Base-by-base conservation (phyloP, 1,140 invertebrate species). In the Drosophila parvula region DNA sequence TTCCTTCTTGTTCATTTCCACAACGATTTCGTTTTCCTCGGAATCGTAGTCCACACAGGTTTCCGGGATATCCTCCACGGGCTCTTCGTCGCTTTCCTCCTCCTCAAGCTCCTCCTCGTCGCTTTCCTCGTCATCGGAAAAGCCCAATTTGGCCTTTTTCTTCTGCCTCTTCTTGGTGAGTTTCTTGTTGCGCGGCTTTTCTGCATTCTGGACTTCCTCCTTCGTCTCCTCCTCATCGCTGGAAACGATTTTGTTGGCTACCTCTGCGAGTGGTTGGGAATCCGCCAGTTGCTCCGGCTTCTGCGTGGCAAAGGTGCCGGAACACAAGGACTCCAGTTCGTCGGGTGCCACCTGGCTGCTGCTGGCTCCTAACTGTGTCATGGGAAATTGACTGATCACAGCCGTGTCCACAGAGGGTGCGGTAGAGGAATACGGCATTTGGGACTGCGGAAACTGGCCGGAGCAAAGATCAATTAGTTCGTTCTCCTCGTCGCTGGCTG, bases 21-120 rank as follows among this genome's bases (percentile, higher is more conserved):
- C 91, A 4, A 91, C 58, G 55, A 92, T 79, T 77, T 96, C 95
- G 86, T 96, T 96, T 79, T 96, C 95, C 79, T 96, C 95, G 0
- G 95, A 96, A 91, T 96, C 95, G 75, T 95, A 95, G 67, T 94
- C 94, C 4, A 95, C 83, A 74, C 93, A 93, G 40, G 93, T 91
- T 51, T 93, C 92, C 0, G 92, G 90, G 6, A 92, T 74, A 67
- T 94, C 92, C 16, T 91, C 80, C 4, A 85, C 74, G 36, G 92
- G 89, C 10, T 92, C 86, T 34, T 92, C 86, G 5, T 83, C 77
- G 6, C 86, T 81, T 65, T 69, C 32, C 76, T 92, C 81, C n/a
- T 79, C 65, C 36, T 80, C 74, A 38, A 79, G 16, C 11, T 53
- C 68, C 5, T 62, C 76, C 0, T 12, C 79, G 28, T 93, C 74